Evolutionary conservation across 2,113 vertebrate species (phyloP), one percentile per base, ranked within the genome.

Genomic region (Xenus cinereus): DNA sequence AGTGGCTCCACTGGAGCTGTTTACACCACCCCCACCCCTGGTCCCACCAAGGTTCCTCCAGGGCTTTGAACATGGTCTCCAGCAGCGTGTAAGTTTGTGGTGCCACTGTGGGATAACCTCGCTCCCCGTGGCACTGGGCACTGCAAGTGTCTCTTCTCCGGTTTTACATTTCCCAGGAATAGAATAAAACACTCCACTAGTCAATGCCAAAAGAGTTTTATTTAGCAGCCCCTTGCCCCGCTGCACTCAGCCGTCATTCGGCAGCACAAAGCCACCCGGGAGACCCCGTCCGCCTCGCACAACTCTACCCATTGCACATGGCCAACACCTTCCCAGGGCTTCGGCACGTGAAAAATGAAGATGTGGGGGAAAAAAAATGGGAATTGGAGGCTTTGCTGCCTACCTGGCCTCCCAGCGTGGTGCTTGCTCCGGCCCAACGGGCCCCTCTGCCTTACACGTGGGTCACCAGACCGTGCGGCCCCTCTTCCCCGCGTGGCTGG

Each of bases 401-500:
- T 75, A 92, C 85, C 90, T 80, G 87, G 19, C 76, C 60, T 91
- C 76, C 50, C 75, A 22, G n/a, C 0, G 1, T 0, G 2, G 27
- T 11, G 46, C 57, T 75, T 0, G 0, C 39, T 72, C 43, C 5
- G 0, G 3, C 9, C 5, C 10, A 2, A 27, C 0, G 2, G 14
- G 27, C 54, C 50, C 77, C 56, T 69, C 50, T 1, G 3, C 28
- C 9, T 1, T 7, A 3, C 71, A 19, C 2, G 0, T 3, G 45
- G 78, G 51, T 27, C 71, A 28, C 43, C 0, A 3, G 32, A 10
- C 16, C 27, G 6, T 0, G 50, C 0, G 3, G 33, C 59, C 33
- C 26, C 69, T 82, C 66, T 59, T 4, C 7, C 50, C 41, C 72
- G 64, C 2, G 0, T 18, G 66, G 63, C 53, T 6, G 0, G 51